Evolutionary conservation across 2,113 vertebrate genomes (phyloP), one percentile per base, ranked within the genome.

Genomic region (Gnathonemus echidnorhynchus): DNA sequence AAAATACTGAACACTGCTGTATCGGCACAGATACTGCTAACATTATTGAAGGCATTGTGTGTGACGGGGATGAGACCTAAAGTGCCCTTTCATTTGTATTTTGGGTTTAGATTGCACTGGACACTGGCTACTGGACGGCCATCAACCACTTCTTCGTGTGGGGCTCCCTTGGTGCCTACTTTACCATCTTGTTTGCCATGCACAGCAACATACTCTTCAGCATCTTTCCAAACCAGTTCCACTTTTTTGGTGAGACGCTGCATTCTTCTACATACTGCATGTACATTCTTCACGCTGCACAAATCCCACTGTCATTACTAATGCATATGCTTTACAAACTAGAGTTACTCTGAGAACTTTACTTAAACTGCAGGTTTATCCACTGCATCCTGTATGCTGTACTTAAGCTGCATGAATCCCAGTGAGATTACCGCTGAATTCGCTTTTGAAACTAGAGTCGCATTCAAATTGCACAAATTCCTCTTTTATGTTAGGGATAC

Each of bases 81-180:
- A 27, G 15, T 48, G 24, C 8, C 56, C 0, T 83, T 92, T 2
- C 92, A 77, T 93, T 31, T 91, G 83, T 90, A 62, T 92, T 62
- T 42, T 74, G 5, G 90, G 4, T 27, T 46, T 90, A 99, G 98
- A 98, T 99, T 0, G 96, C 96, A 53, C 94, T 99, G 5, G 98
- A 99, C 91, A 99, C 98, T 0, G 97, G 97, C 52, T 99, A 97
- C 94, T 99, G 98, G 98, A 99, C 98, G 0, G 95, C 97, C 87
- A 97, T 99, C 93, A 99, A 99, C 95, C 98, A 98, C 87, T 97
- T 98, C 95, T 99, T 97, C 93, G 97, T 99, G 93, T 98, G 97
- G 98, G 97, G 98, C 90, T 99, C 98, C 90, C 93, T 99, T 42
- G 97, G 97, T 0, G 93, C 94, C 5, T 99, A 97, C 95, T 98